Base-by-base conservation (phyloP, 92 coral and sea anemone genomes). In the Epizoanthus stellaris region DNA sequence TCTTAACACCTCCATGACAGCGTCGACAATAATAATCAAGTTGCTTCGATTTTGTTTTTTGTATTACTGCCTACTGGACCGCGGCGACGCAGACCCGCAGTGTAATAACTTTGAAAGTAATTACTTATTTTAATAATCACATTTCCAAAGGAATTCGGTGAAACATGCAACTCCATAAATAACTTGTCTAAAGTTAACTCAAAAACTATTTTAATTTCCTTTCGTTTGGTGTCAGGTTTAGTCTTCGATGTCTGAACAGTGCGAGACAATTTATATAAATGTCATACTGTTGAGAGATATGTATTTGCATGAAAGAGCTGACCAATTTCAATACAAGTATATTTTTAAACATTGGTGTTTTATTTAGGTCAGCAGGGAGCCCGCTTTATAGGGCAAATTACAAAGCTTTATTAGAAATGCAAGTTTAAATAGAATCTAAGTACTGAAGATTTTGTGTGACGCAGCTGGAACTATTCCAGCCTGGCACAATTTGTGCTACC, bases 141-240 rank as follows among this genome's bases (percentile, higher is more conserved):
- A 30, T 47, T 58, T 76, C 67, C 45, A 59, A 66, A 38, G 20
- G 16, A 60, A 39, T 38, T 60, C 16, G 20, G 3, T 43, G 54
- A 40, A 61, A 73, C 71, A 79, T 79, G 71, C n/a, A 79, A 42
- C 72, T 42, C 15, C 72, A 62, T 14, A 79, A 75, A 30, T 57
- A 56, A 15, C 47, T 30, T 75, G 19, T 53, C 52, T 3, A 57
- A 76, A 64, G 39, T 63, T 8, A 61, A 63, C 30, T 42, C 30
- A 3, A 20, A 30, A 64, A 42, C 42, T 19, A 17, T 71, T 43
- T n/a, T n/a, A n/a, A n/a, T 45, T 53, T 19, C n/a, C 0, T 14
- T 49, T 34, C 11, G 80, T 47, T 49, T 73, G 36, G 16, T 73
- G 59, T 52, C 15, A 47, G 19, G 13, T 49, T 9, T 73, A 73